Evolutionary conservation across 2,888 invertebrate genomes (phyloP), one percentile per base, ranked within the genome.

Genomic region (Hydrotaea diabolus): DNA sequence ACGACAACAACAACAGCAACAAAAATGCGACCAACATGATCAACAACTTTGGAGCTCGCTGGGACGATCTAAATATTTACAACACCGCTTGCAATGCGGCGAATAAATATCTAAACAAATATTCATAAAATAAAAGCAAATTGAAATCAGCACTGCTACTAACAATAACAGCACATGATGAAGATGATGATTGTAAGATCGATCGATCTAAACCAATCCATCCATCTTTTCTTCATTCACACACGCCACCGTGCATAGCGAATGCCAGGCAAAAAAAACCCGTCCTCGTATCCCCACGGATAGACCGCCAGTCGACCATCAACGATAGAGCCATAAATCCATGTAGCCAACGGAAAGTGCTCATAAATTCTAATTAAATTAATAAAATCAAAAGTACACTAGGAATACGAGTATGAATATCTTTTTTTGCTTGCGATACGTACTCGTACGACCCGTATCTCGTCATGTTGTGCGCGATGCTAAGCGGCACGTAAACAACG

Each of bases 361-460:
- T 87, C 87, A 87, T 90, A 89, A 90, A 89, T 90, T 88, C 87
- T 89, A 90, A 90, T 90, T 88, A 89, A 89, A 87, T 91, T 90
- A 89, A 90, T 89, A 87, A 91, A 90, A 91, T 91, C 90, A 91
- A 89, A 39, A 19, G 66, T 39, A 69, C 39, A 7, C 57, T 21
- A n/a, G n/a, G n/a, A n/a, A n/a, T n/a, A n/a, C n/a, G n/a, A n/a
- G n/a, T n/a, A n/a, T n/a, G n/a, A n/a, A n/a, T n/a, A n/a, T n/a
- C n/a, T n/a, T n/a, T n/a, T n/a, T n/a, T n/a, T n/a, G n/a, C n/a
- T n/a, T n/a, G n/a, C n/a, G n/a, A n/a, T n/a, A n/a, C n/a, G n/a
- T n/a, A n/a, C n/a, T n/a, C n/a, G n/a, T n/a, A n/a, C n/a, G n/a
- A n/a, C n/a, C n/a, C n/a, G n/a, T 26, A 31, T 26, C 9, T 11